These are phyloP conservation scores for Ptychadena robeensis DNA, from an alignment of 2,797 vertebrate genomes.

Conservation along the genomic window DNA sequence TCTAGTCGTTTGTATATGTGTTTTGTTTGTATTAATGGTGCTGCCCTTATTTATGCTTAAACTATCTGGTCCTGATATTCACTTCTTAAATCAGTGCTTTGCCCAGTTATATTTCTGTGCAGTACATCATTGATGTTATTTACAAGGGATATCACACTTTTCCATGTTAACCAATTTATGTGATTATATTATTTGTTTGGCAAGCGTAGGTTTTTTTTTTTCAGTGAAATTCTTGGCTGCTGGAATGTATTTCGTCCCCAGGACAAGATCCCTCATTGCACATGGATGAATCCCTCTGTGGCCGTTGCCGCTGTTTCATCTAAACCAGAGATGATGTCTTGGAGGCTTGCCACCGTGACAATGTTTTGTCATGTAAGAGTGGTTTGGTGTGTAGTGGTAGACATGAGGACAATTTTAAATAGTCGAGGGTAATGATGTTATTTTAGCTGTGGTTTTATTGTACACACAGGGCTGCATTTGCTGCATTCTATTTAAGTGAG, in stretches of 20 bases:
- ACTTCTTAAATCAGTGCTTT: neutral
- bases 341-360: neutral
- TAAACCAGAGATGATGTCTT: neutral
- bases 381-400: neutral
- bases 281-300: neutral
- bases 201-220: neutral
- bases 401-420: neutral
- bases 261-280: neutral
- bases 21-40: too few species aligned
- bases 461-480: neutral
- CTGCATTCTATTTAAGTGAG: too few species aligned
- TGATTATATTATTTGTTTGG: constrained; percentile 15
- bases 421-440: neutral
- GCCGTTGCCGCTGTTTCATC: neutral
- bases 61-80: neutral
- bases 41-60: neutral
- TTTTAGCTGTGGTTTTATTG: neutral
- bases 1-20: too few species aligned
- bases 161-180: neutral
- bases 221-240: neutral
- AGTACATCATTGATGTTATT: too few species aligned
- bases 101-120: too few species aligned
- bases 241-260: neutral
- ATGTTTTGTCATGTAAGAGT: neutral
- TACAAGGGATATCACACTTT: neutral